These are phyloP conservation scores for Eumeta japonica DNA, from an alignment of 1,140 invertebrate species.

Conservation along the genomic window DNA sequence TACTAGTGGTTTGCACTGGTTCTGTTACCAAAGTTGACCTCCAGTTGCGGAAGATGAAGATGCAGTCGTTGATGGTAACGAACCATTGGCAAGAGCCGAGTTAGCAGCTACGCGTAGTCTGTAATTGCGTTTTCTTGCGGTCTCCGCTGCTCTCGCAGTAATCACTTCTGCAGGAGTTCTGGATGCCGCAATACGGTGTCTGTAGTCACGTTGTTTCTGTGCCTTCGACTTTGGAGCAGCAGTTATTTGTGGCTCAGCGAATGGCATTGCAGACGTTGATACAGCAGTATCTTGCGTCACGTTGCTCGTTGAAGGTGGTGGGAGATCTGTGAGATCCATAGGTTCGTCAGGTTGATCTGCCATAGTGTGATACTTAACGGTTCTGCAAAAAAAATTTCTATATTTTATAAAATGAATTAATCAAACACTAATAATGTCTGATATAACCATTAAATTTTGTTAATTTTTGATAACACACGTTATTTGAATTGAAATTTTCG, in stretches of 20 bases:
- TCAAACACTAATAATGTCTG: neutral
- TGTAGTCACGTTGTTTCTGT: conserved; percentile 26
- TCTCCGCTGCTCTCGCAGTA: conserved; percentile 14
- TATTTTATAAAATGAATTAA: neutral
- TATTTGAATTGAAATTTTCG: neutral
- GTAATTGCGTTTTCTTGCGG: conserved; percentile 16
- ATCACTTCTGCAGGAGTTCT: conserved; percentile 21
- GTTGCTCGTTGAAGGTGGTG: neutral
- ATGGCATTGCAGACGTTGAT: neutral
- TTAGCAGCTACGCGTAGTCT: conserved; percentile 18
- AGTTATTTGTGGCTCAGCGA: neutral
- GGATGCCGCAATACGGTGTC: conserved; percentile 21
- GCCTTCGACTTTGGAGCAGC: conserved; percentile 11
- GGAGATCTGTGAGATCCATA: neutral
- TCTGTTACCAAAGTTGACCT: conserved; percentile 3
- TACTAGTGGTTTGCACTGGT: conserved; percentile 10
- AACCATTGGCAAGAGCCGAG: conserved; percentile 11
- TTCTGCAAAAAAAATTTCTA: neutral
- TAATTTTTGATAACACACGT: neutral
- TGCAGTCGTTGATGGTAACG: conserved; percentile 11
- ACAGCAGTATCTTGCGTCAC: neutral
- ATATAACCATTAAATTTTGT: neutral
- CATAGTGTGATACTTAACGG: neutral
- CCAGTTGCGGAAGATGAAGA: conserved; percentile 2
- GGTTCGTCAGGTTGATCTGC: neutral